Conservation (phyloP, 2,888 invertebrate species). For the Strigamia transsilvanica region DNA sequence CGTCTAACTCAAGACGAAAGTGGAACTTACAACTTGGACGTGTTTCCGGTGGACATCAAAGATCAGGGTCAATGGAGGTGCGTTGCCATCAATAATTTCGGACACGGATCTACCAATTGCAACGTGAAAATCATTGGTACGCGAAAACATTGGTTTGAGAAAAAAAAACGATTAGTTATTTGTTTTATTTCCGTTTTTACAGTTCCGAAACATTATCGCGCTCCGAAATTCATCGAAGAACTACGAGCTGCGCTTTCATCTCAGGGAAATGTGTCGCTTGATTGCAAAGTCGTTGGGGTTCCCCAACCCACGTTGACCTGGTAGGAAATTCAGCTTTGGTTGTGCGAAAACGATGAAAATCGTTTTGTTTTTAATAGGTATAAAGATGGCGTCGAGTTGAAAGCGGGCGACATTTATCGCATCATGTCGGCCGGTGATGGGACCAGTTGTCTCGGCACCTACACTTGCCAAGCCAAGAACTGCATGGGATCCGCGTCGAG, state of each 20-base stretch:
- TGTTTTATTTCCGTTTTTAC: neutral
- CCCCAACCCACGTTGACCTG: conserved; percentile 89
- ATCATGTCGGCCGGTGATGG: conserved; percentile 91
- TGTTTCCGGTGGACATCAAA: conserved; percentile 77
- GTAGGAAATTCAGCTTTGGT: no score
- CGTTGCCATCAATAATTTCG: conserved; percentile 86
- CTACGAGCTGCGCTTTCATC: conserved; percentile 84
- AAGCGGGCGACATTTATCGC: conserved; percentile 89
- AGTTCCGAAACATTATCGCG: conserved; percentile 88
- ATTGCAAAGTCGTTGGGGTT: conserved; percentile 89
- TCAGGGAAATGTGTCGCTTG: conserved; percentile 88
- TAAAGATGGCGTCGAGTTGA: conserved; percentile 87
- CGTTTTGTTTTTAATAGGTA: conserved; percentile 67
- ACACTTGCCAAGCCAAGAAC: conserved; percentile 88
- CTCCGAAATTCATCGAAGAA: conserved; percentile 85
- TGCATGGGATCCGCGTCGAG: conserved; percentile 91
- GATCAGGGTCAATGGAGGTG: conserved; percentile 95
- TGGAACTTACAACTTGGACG: conserved; percentile 77
- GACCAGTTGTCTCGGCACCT: conserved; percentile 87
- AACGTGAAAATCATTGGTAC: conserved; percentile 75
- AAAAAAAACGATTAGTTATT: neutral
- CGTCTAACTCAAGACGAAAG: conserved; percentile 74
- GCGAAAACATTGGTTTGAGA: neutral
- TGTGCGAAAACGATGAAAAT: neutral
- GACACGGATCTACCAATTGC: conserved; percentile 87